Base-by-base conservation (phyloP, 2,797 vertebrate genomes). In the Microctenopoma lineatum region DNA sequence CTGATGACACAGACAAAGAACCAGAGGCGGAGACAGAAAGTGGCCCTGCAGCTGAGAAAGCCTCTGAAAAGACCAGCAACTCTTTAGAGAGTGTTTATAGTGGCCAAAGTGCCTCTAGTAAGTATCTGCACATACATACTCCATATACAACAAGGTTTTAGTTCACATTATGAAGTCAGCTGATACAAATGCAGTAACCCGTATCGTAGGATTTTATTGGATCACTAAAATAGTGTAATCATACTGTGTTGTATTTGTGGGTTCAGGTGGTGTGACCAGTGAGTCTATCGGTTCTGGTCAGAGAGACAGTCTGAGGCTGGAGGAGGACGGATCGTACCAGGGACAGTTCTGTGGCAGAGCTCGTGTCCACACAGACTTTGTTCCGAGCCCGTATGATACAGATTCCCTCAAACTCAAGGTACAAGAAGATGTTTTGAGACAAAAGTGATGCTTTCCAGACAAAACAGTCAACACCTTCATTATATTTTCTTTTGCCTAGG, bases 371-470 rank as follows among this genome's bases (percentile, higher is more conserved):
- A 98, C 98, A 0, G 96, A 98, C 85, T 99, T 99, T 64, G 96
- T 96, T 0, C 98, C 98, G 2, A 99, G 98, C 58, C 98, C 98
- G 0, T 99, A 99, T 0, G 98, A 99, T 80, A 96, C 94, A 0
- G 97, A 99, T 62, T 99, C 97, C 7, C 95, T 99, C 71, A 99
- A 97, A 92, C 97, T 99, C 74, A 99, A 97, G 96, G 98, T 98
- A 63, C 66, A 57, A 38, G n/a, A 3, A 39, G 8, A 4, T 16
- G 9, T 1, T 13, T 5, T 52, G 36, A 59, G 9, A 38, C 7
- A 53, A 46, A 42, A 38, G 9, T 10, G n/a, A 41, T 42, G 34
- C 12, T 14, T 26, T n/a, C 2, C 7, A 29, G 7, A n/a, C n/a
- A 44, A 44, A 1, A 44, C 36, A 8, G 16, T 59, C 4, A 36